Evolutionary conservation across 1,140 invertebrate genomes (phyloP).

Genomic region (Drosophila sechellia): DNA sequence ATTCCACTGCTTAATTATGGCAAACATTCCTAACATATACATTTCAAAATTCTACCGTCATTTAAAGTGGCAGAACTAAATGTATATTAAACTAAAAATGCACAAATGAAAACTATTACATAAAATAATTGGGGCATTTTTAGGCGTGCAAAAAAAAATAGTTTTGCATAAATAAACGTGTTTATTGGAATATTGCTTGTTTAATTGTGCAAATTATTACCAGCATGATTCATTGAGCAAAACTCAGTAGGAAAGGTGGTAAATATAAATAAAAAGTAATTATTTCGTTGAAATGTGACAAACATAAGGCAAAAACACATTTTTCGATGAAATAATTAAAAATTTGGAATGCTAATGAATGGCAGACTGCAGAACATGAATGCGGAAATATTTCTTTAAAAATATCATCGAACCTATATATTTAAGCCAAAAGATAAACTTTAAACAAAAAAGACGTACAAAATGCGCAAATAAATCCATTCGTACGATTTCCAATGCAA

Average conservation of each 20-base stretch:
- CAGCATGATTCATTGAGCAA: constrained; percentile 43
- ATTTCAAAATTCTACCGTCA: constrained; percentile 11
- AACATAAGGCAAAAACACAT: not conserved
- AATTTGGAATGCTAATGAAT: no score
- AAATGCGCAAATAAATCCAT: no score
- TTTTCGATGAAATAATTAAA: not conserved
- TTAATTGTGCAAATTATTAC: constrained; percentile 49
- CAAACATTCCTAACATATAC: not conserved
- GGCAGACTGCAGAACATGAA: no score
- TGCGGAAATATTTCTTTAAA: no score
- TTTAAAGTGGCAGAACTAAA: constrained; percentile 3
- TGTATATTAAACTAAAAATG: constrained; percentile 17
- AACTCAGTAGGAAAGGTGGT: not conserved
- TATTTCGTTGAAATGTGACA: not conserved
- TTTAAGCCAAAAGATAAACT: no score
- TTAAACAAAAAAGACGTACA: no score
- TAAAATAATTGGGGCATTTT: constrained; percentile 42
- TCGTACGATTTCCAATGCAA: not conserved
- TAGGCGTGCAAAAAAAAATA: constrained; percentile 7
- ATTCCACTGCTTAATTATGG: no score
- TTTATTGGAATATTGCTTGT: constrained; percentile 43
- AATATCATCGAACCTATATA: no score
- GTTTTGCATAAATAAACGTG: constrained; percentile 16
- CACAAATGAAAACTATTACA: constrained; percentile 41
- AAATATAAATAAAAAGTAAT: constrained; percentile 18